Conservation (phyloP, 2,113 vertebrate species). For the Opisthocomus hoazin region DNA sequence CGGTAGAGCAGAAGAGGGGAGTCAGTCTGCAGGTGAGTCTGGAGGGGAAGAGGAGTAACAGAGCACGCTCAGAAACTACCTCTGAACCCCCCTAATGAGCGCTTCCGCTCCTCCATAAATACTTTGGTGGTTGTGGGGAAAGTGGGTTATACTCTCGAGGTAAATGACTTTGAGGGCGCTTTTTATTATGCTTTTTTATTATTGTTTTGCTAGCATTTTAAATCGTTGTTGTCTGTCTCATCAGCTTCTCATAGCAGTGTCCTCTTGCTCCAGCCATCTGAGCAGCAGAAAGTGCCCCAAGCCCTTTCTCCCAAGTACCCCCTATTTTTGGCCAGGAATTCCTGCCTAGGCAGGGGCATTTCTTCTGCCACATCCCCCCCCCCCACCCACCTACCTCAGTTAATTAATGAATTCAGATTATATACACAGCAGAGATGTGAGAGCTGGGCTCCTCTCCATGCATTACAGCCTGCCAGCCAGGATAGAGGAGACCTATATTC, state of each 20-base stretch:
- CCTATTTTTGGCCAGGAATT: neutral
- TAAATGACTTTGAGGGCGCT: neutral
- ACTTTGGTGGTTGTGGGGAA: neutral
- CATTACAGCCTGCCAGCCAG: neutral
- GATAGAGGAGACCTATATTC: neutral
- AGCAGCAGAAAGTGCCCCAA: neutral
- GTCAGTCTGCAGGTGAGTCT: neutral
- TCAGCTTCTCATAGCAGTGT: neutral
- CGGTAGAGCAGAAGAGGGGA: neutral
- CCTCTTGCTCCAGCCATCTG: neutral
- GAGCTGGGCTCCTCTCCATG: neutral
- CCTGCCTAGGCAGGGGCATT: neutral
- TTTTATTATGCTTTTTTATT: neutral
- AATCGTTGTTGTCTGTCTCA: neutral
- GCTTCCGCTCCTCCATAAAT: neutral
- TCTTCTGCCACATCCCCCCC: neutral
- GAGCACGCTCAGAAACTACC: neutral
- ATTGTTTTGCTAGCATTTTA: neutral
- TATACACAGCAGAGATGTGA: neutral
- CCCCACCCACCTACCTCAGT: neutral
- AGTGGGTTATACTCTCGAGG: accelerated
- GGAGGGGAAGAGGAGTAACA: neutral
- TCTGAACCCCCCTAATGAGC: neutral
- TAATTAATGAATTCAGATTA: neutral
- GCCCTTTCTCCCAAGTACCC: neutral